Evolutionary conservation across 2,888 invertebrate species (phyloP).

Genomic region (Argyra leucocephala): DNA sequence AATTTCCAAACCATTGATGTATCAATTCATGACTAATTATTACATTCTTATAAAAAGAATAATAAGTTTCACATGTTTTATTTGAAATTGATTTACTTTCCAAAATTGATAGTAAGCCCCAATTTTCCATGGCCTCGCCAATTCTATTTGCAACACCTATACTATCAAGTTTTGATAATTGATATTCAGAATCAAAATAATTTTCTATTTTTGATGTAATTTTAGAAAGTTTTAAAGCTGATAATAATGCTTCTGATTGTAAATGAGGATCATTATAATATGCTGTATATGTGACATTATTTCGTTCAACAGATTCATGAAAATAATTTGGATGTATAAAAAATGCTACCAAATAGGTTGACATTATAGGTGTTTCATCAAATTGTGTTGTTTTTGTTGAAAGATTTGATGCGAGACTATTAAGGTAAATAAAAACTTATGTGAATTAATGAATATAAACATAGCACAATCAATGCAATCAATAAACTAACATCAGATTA

Average conservation of each 20-base stretch:
- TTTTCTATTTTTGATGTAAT: constrained; percentile 43
- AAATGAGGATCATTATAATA: background rate
- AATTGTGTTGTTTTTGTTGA: constrained; percentile 32
- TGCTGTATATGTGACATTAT: background rate
- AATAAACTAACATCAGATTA: too few species aligned
- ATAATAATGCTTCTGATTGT: background rate
- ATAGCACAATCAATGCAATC: too few species aligned
- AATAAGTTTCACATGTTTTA: background rate
- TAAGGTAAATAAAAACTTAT: too few species aligned
- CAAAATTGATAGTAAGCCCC: constrained; percentile 12
- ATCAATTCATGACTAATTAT: constrained; percentile 35
- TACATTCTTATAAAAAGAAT: background rate
- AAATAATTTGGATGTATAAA: constrained; percentile 50
- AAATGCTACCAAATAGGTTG: constrained; percentile 59
- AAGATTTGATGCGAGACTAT: too few species aligned
- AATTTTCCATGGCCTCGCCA: constrained; percentile 20
- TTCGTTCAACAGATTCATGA: constrained; percentile 32
- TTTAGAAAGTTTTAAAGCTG: background rate
- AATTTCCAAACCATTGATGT: constrained; percentile 22
- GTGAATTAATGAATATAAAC: too few species aligned
- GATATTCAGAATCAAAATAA: constrained; percentile 59
- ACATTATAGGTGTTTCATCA: constrained; percentile 51
- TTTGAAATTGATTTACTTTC: background rate
- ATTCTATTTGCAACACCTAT: constrained; percentile 32
- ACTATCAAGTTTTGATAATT: constrained; percentile 45